Conservation (phyloP, 2,113 vertebrate species). For the Murina feae region DNA sequence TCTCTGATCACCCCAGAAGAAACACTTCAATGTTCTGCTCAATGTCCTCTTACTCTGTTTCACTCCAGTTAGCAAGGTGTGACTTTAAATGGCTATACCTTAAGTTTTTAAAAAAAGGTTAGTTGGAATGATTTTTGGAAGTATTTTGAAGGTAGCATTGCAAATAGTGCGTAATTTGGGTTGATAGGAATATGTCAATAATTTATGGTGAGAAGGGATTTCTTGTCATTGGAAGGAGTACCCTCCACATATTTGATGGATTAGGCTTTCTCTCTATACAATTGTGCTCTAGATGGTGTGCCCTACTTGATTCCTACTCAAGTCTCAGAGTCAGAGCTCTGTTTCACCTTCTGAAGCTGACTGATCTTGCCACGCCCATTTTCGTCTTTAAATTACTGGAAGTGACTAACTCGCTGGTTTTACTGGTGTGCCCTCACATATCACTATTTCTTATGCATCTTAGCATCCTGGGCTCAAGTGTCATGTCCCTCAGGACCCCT, state of each 20-base stretch:
- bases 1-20: not conserved
- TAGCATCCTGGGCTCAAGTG: not conserved
- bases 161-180: not conserved
- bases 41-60: conserved; percentile 1
- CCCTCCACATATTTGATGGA: not conserved
- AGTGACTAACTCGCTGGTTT: not conserved
- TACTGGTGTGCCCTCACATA: not conserved
- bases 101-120: not conserved
- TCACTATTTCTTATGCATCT: not conserved
- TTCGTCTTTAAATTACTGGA: not conserved
- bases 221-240: not conserved
- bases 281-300: not conserved
- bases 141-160: not conserved
- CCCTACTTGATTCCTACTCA: not conserved
- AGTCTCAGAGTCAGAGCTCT: not conserved
- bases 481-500: not conserved
- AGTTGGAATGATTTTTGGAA: not conserved
- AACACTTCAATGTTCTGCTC: not conserved
- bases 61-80: not conserved
- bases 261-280: not conserved
- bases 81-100: not conserved
- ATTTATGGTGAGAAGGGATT: not conserved
- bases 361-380: not conserved
- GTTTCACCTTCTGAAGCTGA: not conserved
- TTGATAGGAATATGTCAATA: not conserved